Evolutionary conservation across 2,113 vertebrate species (phyloP), one percentile per base, ranked within the genome.

Genomic region (Myrmecobius fasciatus): DNA sequence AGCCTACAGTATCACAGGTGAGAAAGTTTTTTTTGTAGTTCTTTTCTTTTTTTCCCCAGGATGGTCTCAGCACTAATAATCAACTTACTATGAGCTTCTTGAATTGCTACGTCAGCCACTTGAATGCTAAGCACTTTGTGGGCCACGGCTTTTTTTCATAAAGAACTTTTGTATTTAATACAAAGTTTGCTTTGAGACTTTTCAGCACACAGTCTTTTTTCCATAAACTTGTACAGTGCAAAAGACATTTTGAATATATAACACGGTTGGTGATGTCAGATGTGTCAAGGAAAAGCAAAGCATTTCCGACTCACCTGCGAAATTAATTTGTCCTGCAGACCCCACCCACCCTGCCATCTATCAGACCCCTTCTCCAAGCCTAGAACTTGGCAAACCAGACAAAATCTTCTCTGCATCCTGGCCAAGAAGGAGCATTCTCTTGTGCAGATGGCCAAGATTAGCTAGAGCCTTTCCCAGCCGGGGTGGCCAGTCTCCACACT

Each of bases 61-160:
- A 99, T 98, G 98, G 98, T 99, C 98, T 99, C 98, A 98, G 98
- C 98, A 98, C 98, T 98, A 96, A 94, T 97, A 95, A 36, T 96
- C 96, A 93, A 97, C 95, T 90, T 97, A 89, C 96, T 96, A 98
- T 75, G 95, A 98, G 98, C 98, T 98, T 98, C 96, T 98, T 97
- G 94, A 98, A 98, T 97, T 98, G 97, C 96, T 98, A 95, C 94
- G 98, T 98, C 97, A 96, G 98, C 98, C 98, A 98, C 98, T 98
- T 98, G 98, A 98, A 98, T 97, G 98, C 98, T 98, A 98, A 98
- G 98, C 98, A 99, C 98, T 99, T 98, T 99, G 98, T 99, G 98
- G 98, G 98, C 98, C 98, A 98, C 98, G 96, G 98, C 98, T 98
- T 98, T 99, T 99, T 99, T 99, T 98, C 98, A 98, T 98, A 99